A percentile compares a stretch with the other conserved stretches of the same genome.
phyloP scores from a whole-genome alignment of 2,888 invertebrate species.

The Eristalis tenax region DNA sequence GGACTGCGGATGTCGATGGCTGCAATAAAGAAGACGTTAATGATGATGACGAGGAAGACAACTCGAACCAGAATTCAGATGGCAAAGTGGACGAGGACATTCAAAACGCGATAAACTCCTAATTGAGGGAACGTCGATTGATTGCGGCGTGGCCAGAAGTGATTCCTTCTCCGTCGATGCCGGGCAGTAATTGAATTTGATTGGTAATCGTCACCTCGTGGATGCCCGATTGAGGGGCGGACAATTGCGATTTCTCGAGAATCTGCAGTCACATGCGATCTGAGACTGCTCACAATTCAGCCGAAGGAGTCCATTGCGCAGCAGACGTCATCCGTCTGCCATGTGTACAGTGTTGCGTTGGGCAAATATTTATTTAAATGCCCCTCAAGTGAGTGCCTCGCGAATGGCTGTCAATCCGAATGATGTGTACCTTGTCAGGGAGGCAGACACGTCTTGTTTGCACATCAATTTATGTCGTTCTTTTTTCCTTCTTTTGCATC shows the following conservation, averaged over 20 bases:
- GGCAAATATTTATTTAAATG: slow-evolving; percentile 34
- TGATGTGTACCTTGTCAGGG: slow-evolving; percentile 34
- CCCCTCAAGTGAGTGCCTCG: slow-evolving; percentile 1
- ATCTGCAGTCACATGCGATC: neutral
- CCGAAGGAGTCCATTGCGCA: neutral
- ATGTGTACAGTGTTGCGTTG: slow-evolving; percentile 1
- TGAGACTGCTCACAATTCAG: neutral
- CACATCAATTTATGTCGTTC: neutral
- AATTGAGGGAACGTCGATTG: slow-evolving; percentile 33
- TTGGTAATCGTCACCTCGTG: slow-evolving; percentile 5
- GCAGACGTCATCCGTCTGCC: neutral
- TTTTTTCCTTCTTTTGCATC: neutral
- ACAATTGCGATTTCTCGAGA: neutral
- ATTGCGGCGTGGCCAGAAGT: neutral
- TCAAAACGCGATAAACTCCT: slow-evolving; percentile 36
- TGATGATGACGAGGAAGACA: neutral
- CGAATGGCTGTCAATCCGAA: slow-evolving; percentile 21
- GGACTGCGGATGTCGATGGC: neutral
- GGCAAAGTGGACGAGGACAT: neutral
- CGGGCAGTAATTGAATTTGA: slow-evolving; percentile 19
- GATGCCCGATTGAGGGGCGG: neutral
- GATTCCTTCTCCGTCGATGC: neutral
- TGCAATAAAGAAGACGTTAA: slow-evolving; percentile 14
- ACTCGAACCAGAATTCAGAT: neutral
- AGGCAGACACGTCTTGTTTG: slow-evolving; percentile 34